A percentile compares a stretch with the other conserved stretches of the same genome.
Conservation (phyloP, 2,113 vertebrate species). For the Raja brachyura region DNA sequence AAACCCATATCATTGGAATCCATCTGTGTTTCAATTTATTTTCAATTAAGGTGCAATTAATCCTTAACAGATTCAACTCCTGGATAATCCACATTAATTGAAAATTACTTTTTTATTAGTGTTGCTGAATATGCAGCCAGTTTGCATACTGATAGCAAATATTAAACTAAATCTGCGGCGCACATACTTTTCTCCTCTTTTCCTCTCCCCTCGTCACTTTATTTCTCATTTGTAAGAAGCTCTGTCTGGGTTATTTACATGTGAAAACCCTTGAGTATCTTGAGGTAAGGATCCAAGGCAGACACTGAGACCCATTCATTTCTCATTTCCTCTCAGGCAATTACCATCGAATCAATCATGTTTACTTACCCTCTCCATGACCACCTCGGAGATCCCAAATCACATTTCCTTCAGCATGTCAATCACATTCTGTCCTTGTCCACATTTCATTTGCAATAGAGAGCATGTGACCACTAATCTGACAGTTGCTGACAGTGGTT, state of each 20-base stretch:
- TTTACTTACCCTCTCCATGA: slow-evolving; percentile 67
- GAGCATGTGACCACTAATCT: slow-evolving; percentile 78
- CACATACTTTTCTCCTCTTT: slow-evolving; percentile 40
- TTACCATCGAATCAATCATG: slow-evolving; percentile 77
- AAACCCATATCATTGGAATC: slow-evolving; percentile 25
- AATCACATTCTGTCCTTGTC: slow-evolving; percentile 71
- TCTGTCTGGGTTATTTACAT: slow-evolving; percentile 83
- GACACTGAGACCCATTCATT: slow-evolving; percentile 76
- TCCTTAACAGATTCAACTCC: slow-evolving; percentile 33
- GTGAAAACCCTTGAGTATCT: slow-evolving; percentile 75
- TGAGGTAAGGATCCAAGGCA: slow-evolving; percentile 67
- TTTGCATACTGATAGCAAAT: slow-evolving; percentile 30
- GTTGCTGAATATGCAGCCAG: slow-evolving; percentile 31
- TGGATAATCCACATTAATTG: slow-evolving; percentile 30
- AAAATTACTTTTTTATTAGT: slow-evolving; percentile 24
- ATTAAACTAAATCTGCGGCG: slow-evolving; percentile 28
- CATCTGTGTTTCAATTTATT: slow-evolving; percentile 35
- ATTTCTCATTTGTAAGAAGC: slow-evolving; percentile 61
- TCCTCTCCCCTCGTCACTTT: slow-evolving; percentile 42
- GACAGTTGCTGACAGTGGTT: slow-evolving; percentile 85
- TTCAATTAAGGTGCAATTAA: slow-evolving; percentile 27
- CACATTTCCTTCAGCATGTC: slow-evolving; percentile 66
- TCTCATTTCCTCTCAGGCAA: slow-evolving; percentile 79
- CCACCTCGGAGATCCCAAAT: slow-evolving; percentile 70
- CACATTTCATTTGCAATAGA: slow-evolving; percentile 70